Conservation (phyloP, 2,113 vertebrate species). For the Phylloscopus trochiloides region DNA sequence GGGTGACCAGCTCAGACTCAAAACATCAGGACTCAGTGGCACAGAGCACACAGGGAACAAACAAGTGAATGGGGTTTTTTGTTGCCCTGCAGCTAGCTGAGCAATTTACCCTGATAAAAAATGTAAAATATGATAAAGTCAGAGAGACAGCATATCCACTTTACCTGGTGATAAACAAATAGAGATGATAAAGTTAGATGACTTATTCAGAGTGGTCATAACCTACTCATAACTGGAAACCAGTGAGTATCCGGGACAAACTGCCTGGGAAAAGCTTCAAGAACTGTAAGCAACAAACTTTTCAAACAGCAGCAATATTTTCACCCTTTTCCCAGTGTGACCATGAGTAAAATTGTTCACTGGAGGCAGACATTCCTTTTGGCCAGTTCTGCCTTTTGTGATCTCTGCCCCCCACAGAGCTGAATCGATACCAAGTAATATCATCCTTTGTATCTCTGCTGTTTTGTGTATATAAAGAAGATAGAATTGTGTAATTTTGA, state of each 20-base stretch:
- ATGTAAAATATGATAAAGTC: background rate
- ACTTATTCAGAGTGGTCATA: background rate
- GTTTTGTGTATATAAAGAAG: conserved; percentile 72
- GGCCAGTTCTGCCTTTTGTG: conserved; percentile 70
- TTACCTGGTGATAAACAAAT: background rate
- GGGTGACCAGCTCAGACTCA: background rate
- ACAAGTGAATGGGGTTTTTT: background rate
- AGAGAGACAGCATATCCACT: background rate
- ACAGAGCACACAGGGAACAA: background rate
- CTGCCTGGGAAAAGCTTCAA: conserved; percentile 29
- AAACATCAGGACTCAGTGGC: background rate
- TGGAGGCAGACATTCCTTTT: conserved; percentile 71
- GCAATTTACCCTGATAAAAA: background rate
- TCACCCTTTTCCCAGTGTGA: conserved; percentile 71
- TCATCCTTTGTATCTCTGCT: conserved; percentile 62
- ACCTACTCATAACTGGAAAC: background rate
- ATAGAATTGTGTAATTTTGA: conserved; percentile 73
- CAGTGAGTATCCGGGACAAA: conserved; percentile 1
- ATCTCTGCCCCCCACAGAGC: conserved; percentile 69
- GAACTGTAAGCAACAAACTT: conserved; percentile 49
- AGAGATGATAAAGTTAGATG: background rate
- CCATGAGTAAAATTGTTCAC: conserved; percentile 71
- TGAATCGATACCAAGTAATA: conserved; percentile 72
- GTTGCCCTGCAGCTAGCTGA: background rate
- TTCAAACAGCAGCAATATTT: conserved; percentile 68